Base-by-base conservation (phyloP, 2,113 vertebrate genomes). In the Engraulis encrasicolus region DNA sequence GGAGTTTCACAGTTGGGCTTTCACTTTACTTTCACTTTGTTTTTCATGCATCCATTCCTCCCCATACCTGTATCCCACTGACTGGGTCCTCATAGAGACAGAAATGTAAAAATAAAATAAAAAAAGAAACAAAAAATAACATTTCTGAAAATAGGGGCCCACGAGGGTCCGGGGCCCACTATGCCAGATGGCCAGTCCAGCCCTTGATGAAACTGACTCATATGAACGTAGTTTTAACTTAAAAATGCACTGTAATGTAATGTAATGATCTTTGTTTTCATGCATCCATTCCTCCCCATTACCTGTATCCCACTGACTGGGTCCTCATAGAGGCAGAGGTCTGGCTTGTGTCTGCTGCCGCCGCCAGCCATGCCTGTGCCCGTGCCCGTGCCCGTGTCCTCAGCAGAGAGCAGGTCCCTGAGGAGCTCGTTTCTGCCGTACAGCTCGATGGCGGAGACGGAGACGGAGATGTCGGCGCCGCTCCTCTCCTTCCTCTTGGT, bases 401-500 rank as follows among this genome's bases (percentile, higher is more conserved):
- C 96, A 85, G 97, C 97, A 0, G 97, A 96, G 85, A 99, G 93
- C 34, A 99, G 94, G 87, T 99, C 98, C 86, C 96, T 96, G 50
- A 99, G 93, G 1, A 96, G 97, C 92, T 99, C 98, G 66, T 98
- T 97, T 87, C 97, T 97, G 1, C 97, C 98, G 83, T 97, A 99
- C 83, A 99, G 96, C 89, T 99, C 98, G 6, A 99, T 94, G 0
- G 98, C 98, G 0, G 98, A 98, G 88, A 99, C 96, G 0, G 97
- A 97, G n/a, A 99, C 97, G 0, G 96, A 96, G 92, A 99, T 97
- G 11, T 97, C 96, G 0, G 98, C 97, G 90, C 97, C 97, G 0
- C 98, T 99, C 95, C 97, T 98, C 85, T 99, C 98, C 81, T 97
- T 96, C 80, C 97, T 96, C 85, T 97, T 96, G 6, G 98, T 97